phyloP scores from a whole-genome alignment of 2,797 vertebrate species.

The Neostethus bicornis region DNA sequence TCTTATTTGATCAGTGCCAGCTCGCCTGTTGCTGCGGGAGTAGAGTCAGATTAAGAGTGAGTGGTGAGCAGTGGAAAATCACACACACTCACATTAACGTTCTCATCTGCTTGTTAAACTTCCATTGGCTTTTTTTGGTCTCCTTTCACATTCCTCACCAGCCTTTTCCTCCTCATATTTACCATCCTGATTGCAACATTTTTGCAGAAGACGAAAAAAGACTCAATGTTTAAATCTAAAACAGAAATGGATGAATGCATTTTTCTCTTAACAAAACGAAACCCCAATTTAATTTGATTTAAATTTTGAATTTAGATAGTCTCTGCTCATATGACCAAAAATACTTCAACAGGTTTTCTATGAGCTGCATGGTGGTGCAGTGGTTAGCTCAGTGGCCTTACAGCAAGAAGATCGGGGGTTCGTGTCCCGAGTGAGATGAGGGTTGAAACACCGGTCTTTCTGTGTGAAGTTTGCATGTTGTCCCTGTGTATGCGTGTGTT shows the following conservation, averaged over 20 bases:
- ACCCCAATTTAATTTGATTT: not conserved
- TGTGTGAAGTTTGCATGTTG: no score
- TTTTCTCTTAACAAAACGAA: no score
- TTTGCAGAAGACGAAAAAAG: not conserved
- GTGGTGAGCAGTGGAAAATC: conserved; percentile 9
- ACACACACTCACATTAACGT: conserved; percentile 21
- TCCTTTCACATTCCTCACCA: not conserved
- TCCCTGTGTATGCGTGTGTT: no score
- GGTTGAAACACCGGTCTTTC: no score
- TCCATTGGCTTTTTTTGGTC: conserved; percentile 2
- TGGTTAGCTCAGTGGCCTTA: no score
- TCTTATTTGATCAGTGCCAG: conserved; percentile 39
- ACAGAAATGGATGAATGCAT: no score
- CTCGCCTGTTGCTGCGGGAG: conserved; percentile 50
- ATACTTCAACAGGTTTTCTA: not conserved
- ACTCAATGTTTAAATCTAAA: no score
- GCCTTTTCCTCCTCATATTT: not conserved
- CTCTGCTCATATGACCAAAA: not conserved
- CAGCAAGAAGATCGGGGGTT: no score
- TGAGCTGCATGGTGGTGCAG: no score
- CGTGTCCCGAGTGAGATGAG: no score
- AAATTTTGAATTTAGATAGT: not conserved
- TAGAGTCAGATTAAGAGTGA: conserved; percentile 22
- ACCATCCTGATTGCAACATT: not conserved
- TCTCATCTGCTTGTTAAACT: not conserved